Conservation (phyloP, 1,140 invertebrate genomes). For the Achroia grisella region DNA sequence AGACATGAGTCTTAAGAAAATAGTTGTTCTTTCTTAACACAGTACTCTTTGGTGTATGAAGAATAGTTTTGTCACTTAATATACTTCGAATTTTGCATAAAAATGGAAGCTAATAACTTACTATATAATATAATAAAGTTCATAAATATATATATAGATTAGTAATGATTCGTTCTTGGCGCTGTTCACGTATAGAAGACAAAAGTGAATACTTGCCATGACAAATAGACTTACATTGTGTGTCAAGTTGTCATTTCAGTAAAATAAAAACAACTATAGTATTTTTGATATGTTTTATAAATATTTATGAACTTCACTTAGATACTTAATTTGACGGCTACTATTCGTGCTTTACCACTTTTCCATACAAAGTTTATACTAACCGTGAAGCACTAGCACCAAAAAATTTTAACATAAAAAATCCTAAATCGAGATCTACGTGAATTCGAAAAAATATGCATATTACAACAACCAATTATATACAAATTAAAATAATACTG, state of each 20-base stretch:
- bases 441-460: background rate
- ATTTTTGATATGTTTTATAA: no score
- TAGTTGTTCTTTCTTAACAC: slow-evolving; percentile 14
- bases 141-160: no score
- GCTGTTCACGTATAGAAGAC: no score
- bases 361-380: slow-evolving; percentile 36
- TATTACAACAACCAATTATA: slow-evolving; percentile 2
- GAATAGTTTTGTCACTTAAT: slow-evolving; percentile 5
- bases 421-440: slow-evolving; percentile 14
- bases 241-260: no score
- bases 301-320: no score
- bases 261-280: no score
- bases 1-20: slow-evolving; percentile 22
- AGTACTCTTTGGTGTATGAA: slow-evolving; percentile 22
- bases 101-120: no score
- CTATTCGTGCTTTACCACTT: slow-evolving; percentile 29
- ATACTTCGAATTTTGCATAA: no score
- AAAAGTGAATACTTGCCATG: no score
- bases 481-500: background rate
- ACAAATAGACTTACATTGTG: no score
- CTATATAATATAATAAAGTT: no score
- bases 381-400: slow-evolving; percentile 49
- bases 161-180: no score
- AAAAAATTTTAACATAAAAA: slow-evolving; percentile 22
- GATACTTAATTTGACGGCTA: background rate